Evolutionary conservation across 2,888 invertebrate genomes (phyloP), one percentile per base, ranked within the genome.

Genomic region (Steinernema carpocapsae): DNA sequence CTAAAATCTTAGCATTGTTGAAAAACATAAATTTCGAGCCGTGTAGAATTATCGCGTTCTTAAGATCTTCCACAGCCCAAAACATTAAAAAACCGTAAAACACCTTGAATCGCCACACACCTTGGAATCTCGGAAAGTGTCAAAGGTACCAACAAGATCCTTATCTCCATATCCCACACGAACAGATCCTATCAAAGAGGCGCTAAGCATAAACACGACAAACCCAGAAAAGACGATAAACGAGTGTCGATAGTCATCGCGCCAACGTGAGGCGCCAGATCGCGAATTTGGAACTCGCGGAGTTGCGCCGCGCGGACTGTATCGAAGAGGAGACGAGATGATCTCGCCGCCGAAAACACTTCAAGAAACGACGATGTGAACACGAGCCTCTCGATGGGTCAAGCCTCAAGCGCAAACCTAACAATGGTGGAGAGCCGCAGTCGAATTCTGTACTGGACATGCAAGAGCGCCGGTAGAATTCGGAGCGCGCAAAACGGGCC

Each of bases 301-400:
- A 1, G 48, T 19, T 48, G 48, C 48, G 17, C 48, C 29, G 17
- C 37, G 32, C 32, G 64, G 24, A 64, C 64, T 32, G 29, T 64
- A 17, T 17, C 26, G 48, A 56, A 19, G 56, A 56, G 56, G 4
- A 56, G 37, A 37, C 37, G 37, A 37, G 37, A 37, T 37, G 37
- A 37, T 37, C 37, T 37, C 37, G 37, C 73, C 77, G 78, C 71
- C 76, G 74, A 72, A 74, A 76, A 48, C 77, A 77, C 74, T 75
- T 76, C 29, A 75, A 74, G 70, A 76, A 75, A 72, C 77, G 77
- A 71, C 77, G 79, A 76, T 79, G 79, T 52, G 71, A 76, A 26
- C 77, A 76, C 74, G 74, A 76, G 70, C 75, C 77, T 24, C 74
- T 76, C 64, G 64, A 64, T 64, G 26, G 64, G 64, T 64, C 64